A percentile compares a stretch with the other conserved stretches of the same genome.
phyloP scores from a whole-genome alignment of 2,797 vertebrate genomes.

The Paguma larvata region DNA sequence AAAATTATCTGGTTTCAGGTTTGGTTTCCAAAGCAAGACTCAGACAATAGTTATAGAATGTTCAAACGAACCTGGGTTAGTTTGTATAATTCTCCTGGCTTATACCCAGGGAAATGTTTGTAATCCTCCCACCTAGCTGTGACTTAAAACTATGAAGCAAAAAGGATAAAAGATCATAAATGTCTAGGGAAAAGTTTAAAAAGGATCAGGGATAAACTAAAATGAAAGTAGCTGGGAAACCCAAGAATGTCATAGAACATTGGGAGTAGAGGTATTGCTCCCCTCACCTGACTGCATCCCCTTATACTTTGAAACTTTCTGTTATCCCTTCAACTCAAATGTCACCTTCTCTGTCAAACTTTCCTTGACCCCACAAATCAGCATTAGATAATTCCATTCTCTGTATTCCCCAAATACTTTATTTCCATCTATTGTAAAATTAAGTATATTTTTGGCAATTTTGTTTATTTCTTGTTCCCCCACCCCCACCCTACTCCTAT shows the following conservation, averaged over 20 bases:
- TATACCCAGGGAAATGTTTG: neutral
- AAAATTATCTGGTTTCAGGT: conserved; percentile 79
- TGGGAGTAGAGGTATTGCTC: neutral
- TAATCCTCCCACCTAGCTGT: neutral
- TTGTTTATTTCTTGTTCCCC: neutral
- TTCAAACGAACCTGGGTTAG: neutral
- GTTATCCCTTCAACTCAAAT: neutral
- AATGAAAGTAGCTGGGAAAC: neutral
- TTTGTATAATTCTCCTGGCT: conserved; percentile 59
- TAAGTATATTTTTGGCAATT: neutral
- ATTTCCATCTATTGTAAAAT: conserved; percentile 25
- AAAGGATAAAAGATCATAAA: neutral
- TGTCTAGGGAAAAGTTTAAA: neutral
- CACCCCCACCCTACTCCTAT: too few relatives aligned
- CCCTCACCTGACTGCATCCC: neutral
- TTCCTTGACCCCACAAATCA: neutral
- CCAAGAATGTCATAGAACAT: neutral
- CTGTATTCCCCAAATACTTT: neutral
- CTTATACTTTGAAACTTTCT: neutral
- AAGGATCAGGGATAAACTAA: neutral
- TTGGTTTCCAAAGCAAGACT: conserved; percentile 72
- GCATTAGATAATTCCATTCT: neutral
- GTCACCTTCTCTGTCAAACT: neutral
- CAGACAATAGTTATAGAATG: conserved; percentile 71
- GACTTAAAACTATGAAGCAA: neutral